These are phyloP conservation scores for Lacerta bilineata DNA, from an alignment of 2,797 vertebrate species.

Conservation along the genomic window DNA sequence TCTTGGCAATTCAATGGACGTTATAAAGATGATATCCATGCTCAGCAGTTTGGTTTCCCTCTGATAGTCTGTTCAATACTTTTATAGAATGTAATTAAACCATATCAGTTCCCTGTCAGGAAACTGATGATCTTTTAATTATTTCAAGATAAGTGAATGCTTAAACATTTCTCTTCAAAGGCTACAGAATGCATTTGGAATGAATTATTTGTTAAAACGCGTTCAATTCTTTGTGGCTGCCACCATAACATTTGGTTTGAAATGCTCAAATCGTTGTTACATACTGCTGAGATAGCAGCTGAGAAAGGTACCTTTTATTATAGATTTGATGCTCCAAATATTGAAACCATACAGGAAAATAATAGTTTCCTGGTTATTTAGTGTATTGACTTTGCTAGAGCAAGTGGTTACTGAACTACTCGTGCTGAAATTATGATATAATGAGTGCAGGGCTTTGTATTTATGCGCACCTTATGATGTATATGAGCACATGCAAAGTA, in stretches of 20 bases:
- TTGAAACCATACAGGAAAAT: neutral
- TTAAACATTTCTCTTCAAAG: constrained; percentile 73
- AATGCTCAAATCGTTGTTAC: neutral
- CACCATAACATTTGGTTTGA: constrained; percentile 22
- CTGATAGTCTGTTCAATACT: constrained; percentile 77
- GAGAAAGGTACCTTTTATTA: neutral
- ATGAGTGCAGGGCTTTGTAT: neutral
- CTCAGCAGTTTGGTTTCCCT: constrained; percentile 69
- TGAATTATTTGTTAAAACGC: constrained; percentile 37
- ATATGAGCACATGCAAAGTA: no score
- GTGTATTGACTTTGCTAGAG: neutral
- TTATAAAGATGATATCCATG: constrained; percentile 76
- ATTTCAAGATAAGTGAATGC: constrained; percentile 78
- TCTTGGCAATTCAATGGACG: constrained; percentile 44
- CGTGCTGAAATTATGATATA: neutral
- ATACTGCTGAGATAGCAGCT: neutral
- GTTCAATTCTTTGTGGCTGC: constrained; percentile 10
- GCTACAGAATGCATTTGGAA: constrained; percentile 47
- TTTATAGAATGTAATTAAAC: constrained; percentile 83
- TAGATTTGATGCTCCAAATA: neutral
- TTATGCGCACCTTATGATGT: no score
- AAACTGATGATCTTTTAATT: constrained; percentile 84
- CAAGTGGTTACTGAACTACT: neutral
- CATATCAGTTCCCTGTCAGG: constrained; percentile 76
- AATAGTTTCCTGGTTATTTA: neutral